phyloP scores from a whole-genome alignment of 2,888 invertebrate genomes.

The Aphidoletes aphidimyza region DNA sequence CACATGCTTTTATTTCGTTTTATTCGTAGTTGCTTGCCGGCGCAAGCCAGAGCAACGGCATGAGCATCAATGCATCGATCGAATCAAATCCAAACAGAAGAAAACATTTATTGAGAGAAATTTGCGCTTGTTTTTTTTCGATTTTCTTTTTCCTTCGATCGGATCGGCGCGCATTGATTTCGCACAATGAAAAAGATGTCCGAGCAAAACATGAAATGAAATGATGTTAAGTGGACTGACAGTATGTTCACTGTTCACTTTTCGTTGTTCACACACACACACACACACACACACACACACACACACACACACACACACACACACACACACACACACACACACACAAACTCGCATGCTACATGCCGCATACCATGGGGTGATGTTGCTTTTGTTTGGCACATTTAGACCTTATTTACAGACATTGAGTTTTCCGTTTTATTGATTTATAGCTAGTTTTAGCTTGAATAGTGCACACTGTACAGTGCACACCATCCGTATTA shows the following conservation, averaged over 20 bases:
- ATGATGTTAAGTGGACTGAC: constrained; percentile 41
- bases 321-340: too few relatives aligned
- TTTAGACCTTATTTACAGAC: background rate
- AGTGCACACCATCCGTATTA: background rate
- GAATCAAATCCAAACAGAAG: background rate
- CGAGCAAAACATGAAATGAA: background rate
- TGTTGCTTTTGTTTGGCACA: constrained; percentile 10
- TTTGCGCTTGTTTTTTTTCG: constrained; percentile 32
- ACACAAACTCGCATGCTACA: too few relatives aligned
- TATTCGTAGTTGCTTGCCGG: background rate
- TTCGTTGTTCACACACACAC: too few relatives aligned
- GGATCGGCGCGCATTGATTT: constrained; percentile 2
- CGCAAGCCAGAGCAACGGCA: background rate
- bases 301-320: too few relatives aligned
- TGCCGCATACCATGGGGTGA: background rate
- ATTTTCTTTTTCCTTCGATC: constrained; percentile 33
- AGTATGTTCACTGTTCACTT: background rate
- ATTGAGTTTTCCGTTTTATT: constrained; percentile 9
- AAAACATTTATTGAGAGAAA: constrained; percentile 12
- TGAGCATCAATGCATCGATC: constrained; percentile 4
- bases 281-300: too few relatives aligned
- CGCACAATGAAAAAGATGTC: too few relatives aligned
- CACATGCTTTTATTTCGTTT: background rate
- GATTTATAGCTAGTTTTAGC: background rate
- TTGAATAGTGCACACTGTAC: background rate